These are phyloP conservation scores for Apodemus sylvaticus DNA, from an alignment of 2,113 vertebrate species.

Conservation along the genomic window DNA sequence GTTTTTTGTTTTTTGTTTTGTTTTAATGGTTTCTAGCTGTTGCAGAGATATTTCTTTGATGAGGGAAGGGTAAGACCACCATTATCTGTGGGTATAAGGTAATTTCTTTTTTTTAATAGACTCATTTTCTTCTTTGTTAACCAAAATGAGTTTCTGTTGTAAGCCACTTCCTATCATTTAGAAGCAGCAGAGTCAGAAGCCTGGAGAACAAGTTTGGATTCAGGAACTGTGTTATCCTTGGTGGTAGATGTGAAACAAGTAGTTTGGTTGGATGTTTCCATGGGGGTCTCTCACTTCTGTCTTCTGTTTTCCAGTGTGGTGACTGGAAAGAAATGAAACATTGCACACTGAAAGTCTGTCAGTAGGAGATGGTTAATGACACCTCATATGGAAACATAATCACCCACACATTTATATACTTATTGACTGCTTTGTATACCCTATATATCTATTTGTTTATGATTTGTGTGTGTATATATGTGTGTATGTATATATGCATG, in stretches of 20 bases:
- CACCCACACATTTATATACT: neutral
- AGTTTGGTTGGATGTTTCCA: neutral
- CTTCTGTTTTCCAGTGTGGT: neutral
- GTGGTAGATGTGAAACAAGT: too few species aligned
- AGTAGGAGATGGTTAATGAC: neutral
- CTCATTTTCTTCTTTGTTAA: neutral
- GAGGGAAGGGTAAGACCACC: neutral
- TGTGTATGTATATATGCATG: neutral
- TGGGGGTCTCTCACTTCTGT: neutral
- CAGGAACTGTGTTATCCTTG: too few species aligned
- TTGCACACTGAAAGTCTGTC: neutral
- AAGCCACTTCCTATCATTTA: neutral
- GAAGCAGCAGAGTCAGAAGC: neutral
- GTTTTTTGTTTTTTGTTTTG: neutral
- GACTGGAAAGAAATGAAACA: neutral
- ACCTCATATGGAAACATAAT: neutral
- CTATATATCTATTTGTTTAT: neutral
- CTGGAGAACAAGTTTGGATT: neutral
- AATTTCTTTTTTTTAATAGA: neutral
- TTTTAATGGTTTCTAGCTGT: neutral
- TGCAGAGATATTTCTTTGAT: neutral
- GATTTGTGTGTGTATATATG: neutral
- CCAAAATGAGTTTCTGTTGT: neutral
- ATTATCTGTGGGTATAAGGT: neutral
- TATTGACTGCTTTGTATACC: neutral